Conservation (phyloP, 2,113 vertebrate species). For the Archocentrus centrarchus region DNA sequence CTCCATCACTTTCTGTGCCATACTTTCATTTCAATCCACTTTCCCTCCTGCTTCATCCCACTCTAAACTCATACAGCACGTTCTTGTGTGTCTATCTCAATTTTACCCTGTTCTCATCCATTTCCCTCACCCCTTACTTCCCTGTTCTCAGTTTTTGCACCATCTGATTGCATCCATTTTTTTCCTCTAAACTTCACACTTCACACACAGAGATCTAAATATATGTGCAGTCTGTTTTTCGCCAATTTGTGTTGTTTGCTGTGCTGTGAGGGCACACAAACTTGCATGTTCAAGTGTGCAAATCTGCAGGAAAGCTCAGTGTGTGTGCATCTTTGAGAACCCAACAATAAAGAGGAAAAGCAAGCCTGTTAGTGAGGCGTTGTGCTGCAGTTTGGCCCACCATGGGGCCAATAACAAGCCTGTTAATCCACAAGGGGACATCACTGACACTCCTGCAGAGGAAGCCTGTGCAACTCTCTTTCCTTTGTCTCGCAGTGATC, state of each 20-base stretch:
- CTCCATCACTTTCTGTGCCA: conserved; percentile 21
- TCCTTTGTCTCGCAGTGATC: conserved; percentile 46
- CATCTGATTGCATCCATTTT: conserved; percentile 6
- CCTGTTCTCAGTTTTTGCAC: not conserved
- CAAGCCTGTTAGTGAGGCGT: conserved; percentile 51
- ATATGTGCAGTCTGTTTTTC: not conserved
- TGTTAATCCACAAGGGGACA: conserved; percentile 59
- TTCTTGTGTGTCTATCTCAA: conserved; percentile 6
- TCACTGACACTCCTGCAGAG: conserved; percentile 51
- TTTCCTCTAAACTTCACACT: not conserved
- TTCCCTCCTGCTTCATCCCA: conserved; percentile 32
- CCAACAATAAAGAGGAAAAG: conserved; percentile 51
- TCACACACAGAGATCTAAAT: conserved; percentile 17
- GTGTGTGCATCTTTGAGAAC: conserved; percentile 22
- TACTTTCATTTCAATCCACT: conserved; percentile 34
- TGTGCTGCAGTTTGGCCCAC: conserved; percentile 56
- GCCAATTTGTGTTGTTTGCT: not conserved
- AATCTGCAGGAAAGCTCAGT: conserved; percentile 27
- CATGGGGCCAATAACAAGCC: conserved; percentile 64
- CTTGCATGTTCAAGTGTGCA: conserved; percentile 17
- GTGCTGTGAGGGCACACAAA: conserved; percentile 8
- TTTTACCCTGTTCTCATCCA: not conserved
- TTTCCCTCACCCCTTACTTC: not conserved
- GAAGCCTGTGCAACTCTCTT: conserved; percentile 35
- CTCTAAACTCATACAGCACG: conserved; percentile 14